Percentiles rank a stretch among this genome's conserved stretches.
Evolutionary conservation across 2,797 vertebrate genomes (phyloP).

Genomic region (Capromys pilorides): DNA sequence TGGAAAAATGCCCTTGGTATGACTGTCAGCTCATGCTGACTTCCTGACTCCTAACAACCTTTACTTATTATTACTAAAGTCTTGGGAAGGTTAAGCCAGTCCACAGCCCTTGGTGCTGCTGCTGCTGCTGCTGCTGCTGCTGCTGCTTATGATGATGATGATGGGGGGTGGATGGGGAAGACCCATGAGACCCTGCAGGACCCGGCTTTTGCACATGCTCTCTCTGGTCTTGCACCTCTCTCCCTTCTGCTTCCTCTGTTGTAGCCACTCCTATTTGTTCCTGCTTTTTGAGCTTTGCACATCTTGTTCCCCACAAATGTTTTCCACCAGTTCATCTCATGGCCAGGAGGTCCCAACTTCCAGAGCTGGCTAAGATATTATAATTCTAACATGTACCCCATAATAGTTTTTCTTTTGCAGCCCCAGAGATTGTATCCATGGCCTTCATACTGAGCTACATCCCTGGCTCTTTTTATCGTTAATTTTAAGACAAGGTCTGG

Average conservation of each 20-base stretch:
- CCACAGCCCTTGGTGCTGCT: neutral
- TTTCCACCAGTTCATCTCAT: neutral
- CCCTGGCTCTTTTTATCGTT: neutral
- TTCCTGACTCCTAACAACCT: neutral
- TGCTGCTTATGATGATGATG: no score
- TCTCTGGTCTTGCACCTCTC: rapidly evolving
- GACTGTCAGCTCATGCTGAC: rapidly evolving
- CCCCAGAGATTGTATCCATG: neutral
- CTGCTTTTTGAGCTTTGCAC: no score
- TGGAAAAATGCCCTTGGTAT: neutral
- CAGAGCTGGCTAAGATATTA: neutral
- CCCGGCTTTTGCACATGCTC: neutral
- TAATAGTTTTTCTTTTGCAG: neutral
- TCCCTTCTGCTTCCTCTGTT: neutral
- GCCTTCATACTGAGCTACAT: neutral
- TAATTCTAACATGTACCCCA: neutral
- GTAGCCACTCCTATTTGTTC: neutral
- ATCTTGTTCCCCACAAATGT: neutral
- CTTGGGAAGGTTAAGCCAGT: no score
- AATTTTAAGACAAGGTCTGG: neutral
- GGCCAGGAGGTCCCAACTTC: neutral
- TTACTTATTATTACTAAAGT: no score
- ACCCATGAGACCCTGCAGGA: neutral
- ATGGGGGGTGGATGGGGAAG: neutral
- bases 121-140: no score